These are phyloP conservation scores for Stegodyphus dumicola DNA, from an alignment of 1,140 invertebrate genomes.

Conservation along the genomic window DNA sequence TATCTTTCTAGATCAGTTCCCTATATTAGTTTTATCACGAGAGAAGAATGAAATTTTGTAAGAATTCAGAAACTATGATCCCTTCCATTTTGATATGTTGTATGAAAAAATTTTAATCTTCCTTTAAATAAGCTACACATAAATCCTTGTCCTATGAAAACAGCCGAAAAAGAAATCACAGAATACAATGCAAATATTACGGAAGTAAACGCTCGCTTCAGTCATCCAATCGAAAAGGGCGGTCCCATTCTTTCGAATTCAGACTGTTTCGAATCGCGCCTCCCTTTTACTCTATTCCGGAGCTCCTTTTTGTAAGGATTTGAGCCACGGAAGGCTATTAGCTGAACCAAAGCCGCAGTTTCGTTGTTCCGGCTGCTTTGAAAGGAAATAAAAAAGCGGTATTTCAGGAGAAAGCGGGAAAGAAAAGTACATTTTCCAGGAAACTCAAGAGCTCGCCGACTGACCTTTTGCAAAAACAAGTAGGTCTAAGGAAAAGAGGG, in stretches of 20 bases:
- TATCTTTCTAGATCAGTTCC: too few species aligned
- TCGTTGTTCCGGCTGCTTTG: conserved; percentile 27
- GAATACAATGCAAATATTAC: too few species aligned
- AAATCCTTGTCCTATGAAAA: too few species aligned
- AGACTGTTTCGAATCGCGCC: neutral
- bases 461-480: conserved; percentile 36
- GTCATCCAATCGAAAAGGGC: too few species aligned
- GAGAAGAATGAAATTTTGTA: too few species aligned
- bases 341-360: conserved; percentile 53
- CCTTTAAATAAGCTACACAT: too few species aligned
- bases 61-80: too few species aligned
- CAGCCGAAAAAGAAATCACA: too few species aligned
- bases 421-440: conserved; percentile 44
- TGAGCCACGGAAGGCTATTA: conserved; percentile 50
- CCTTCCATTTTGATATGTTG: too few species aligned
- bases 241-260: neutral
- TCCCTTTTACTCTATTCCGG: conserved; percentile 24
- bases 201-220: too few species aligned
- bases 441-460: conserved; percentile 49
- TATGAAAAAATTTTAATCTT: too few species aligned
- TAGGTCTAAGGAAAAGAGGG: neutral
- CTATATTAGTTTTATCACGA: too few species aligned
- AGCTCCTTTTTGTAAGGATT: neutral
- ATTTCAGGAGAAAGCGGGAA: neutral
- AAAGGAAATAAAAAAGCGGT: conserved; percentile 5